Conservation (phyloP, 2,113 vertebrate species). For the Hippocampus zosterae region DNA sequence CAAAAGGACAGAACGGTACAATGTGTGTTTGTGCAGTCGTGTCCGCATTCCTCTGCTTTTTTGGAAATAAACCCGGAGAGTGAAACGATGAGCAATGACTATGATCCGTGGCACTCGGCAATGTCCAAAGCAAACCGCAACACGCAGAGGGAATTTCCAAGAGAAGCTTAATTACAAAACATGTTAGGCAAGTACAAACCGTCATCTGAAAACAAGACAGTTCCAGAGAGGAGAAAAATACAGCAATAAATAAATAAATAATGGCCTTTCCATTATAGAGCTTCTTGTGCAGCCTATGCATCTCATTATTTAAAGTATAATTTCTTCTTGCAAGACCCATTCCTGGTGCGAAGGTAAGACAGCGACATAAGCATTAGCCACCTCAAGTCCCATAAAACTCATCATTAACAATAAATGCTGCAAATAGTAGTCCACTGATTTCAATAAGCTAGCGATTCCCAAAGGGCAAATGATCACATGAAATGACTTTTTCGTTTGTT, state of each 20-base stretch:
- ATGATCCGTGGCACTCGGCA: slow-evolving; percentile 37
- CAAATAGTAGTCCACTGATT: slow-evolving; percentile 27
- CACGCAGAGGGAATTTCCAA: slow-evolving; percentile 52
- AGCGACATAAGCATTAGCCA: slow-evolving; percentile 23
- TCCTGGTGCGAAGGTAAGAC: slow-evolving; percentile 41
- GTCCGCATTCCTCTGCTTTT: slow-evolving; percentile 40
- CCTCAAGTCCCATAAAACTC: slow-evolving; percentile 36
- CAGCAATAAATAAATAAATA: slow-evolving; percentile 2
- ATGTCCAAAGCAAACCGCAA: slow-evolving; percentile 52
- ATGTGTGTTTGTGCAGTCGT: slow-evolving; percentile 16
- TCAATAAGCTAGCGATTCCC: background rate
- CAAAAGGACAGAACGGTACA: background rate
- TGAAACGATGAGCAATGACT: slow-evolving; percentile 41
- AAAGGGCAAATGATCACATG: background rate
- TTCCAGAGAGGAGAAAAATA: slow-evolving; percentile 4
- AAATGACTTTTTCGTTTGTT: background rate
- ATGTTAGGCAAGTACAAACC: slow-evolving; percentile 46
- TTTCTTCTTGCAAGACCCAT: slow-evolving; percentile 20
- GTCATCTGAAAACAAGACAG: slow-evolving; percentile 39
- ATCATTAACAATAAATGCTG: slow-evolving; percentile 35
- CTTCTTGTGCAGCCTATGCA: slow-evolving; percentile 26
- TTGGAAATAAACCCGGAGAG: slow-evolving; percentile 25
- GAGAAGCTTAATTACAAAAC: slow-evolving; percentile 59
- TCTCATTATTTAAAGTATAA: slow-evolving; percentile 46
- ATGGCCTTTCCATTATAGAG: slow-evolving; percentile 30